Percentiles rank a stretch among this genome's conserved stretches.
Evolutionary conservation across 2,797 vertebrate genomes (phyloP).

Genomic region (Melanotaenia nigrans): DNA sequence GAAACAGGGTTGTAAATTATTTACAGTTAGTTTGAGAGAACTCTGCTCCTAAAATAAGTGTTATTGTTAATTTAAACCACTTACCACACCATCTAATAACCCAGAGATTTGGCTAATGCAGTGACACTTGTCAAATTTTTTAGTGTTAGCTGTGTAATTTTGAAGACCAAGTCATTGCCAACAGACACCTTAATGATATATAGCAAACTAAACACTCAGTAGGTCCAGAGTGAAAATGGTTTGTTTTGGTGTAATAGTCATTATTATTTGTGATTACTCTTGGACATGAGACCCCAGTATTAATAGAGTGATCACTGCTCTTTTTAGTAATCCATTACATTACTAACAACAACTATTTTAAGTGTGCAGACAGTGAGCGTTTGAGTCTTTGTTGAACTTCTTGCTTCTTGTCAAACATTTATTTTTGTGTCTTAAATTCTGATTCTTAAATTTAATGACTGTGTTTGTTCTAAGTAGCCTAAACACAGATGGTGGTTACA

Average conservation of each 20-base stretch:
- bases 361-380: constrained; percentile 17
- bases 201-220: constrained; percentile 17
- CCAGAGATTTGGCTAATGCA: neutral
- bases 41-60: constrained; percentile 30
- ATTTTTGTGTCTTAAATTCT: constrained; percentile 1
- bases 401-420: constrained; percentile 8
- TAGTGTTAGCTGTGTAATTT: constrained; percentile 14
- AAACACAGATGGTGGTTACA: constrained; percentile 6
- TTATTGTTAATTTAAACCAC: constrained; percentile 31
- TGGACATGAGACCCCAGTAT: constrained; percentile 30
- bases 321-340: constrained; percentile 8
- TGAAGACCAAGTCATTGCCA: constrained; percentile 35
- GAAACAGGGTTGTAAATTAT: constrained; percentile 1
- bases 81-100: constrained; percentile 30
- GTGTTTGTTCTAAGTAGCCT: constrained; percentile 12
- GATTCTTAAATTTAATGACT: constrained; percentile 16
- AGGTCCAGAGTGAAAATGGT: constrained; percentile 44
- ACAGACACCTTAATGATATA: constrained; percentile 19
- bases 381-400: constrained; percentile 16
- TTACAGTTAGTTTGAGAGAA: constrained; percentile 10
- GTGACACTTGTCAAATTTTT: constrained; percentile 13
- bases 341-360: constrained; percentile 5
- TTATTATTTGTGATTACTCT: constrained; percentile 54
- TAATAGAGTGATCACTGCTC: constrained; percentile 10
- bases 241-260: constrained; percentile 60